phyloP scores from a whole-genome alignment of 2,888 invertebrate genomes.

The Schizotus pectinicornis region DNA sequence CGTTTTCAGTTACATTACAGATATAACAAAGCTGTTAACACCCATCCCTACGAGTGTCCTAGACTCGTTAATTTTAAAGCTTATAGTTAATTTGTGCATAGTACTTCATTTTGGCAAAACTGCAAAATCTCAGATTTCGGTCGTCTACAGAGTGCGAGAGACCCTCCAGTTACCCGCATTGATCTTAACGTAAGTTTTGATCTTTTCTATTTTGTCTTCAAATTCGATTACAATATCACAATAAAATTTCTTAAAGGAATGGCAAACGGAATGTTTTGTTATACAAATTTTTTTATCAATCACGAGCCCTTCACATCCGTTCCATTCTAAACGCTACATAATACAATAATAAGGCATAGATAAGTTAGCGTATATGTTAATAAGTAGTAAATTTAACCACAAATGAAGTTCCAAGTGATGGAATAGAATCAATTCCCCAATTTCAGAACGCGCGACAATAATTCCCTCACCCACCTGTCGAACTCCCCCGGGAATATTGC shows the following conservation, averaged over 20 bases:
- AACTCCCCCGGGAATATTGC: background rate
- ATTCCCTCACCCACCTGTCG: background rate
- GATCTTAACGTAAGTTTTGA: conserved; percentile 1
- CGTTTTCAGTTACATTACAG: background rate
- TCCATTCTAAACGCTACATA: conserved; percentile 32
- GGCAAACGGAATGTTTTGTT: conserved; percentile 31
- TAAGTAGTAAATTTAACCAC: conserved; percentile 13
- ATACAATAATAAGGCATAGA: conserved; percentile 36
- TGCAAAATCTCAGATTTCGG: conserved; percentile 12
- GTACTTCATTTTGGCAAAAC: conserved; percentile 38
- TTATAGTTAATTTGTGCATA: conserved; percentile 56
- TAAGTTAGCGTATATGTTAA: conserved; percentile 33
- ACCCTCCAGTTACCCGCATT: background rate
- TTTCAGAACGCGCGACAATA: background rate
- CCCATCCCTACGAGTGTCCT: conserved; percentile 45
- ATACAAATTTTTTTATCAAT: conserved; percentile 28
- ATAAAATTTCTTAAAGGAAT: conserved; percentile 37
- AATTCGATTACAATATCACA: conserved; percentile 52
- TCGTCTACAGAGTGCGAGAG: no score
- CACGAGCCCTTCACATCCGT: conserved; percentile 41
- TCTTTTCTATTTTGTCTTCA: conserved; percentile 28
- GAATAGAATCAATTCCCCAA: background rate
- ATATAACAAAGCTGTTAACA: conserved; percentile 20
- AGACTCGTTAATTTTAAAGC: conserved; percentile 36
- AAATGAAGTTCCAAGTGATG: background rate